Conservation (phyloP, 2,797 vertebrate genomes). For the Kryptopterus vitreolus region DNA sequence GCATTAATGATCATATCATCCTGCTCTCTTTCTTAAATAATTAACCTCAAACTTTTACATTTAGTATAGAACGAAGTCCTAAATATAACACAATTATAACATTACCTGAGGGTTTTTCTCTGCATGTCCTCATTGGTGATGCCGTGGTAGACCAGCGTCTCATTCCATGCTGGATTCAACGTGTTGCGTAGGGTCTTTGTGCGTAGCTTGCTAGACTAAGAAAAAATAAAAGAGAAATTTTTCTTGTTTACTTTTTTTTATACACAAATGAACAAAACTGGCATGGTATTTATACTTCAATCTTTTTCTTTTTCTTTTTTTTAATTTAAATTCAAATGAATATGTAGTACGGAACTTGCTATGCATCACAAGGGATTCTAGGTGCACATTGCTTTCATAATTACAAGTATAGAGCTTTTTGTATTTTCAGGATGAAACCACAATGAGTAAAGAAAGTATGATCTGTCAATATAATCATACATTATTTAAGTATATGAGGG, state of each 20-base stretch:
- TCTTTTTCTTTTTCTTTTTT: not conserved
- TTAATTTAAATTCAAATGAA: not conserved
- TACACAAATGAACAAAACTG: not conserved
- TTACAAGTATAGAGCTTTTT: not conserved
- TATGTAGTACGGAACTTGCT: not conserved
- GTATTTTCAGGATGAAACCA: not conserved
- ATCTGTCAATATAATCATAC: not conserved
- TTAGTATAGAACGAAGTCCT: constrained; percentile 15
- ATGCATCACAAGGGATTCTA: not conserved
- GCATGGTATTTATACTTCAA: not conserved
- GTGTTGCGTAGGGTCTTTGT: constrained; percentile 93
- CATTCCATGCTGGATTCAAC: constrained; percentile 79
- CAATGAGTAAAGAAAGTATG: not conserved
- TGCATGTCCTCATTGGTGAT: constrained; percentile 94
- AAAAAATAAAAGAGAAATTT: constrained; percentile 1
- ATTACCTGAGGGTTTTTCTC: constrained; percentile 87
- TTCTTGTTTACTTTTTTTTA: not conserved
- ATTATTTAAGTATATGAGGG: not conserved
- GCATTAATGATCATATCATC: not conserved
- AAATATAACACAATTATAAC: not conserved
- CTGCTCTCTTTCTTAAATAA: constrained; percentile 20
- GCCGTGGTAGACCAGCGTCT: constrained; percentile 89
- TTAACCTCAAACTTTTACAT: constrained; percentile 9
- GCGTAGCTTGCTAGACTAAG: constrained; percentile 90
- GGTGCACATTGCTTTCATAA: not conserved